phyloP scores from a whole-genome alignment of 2,888 invertebrate species.

The Drosophila emarginata region DNA sequence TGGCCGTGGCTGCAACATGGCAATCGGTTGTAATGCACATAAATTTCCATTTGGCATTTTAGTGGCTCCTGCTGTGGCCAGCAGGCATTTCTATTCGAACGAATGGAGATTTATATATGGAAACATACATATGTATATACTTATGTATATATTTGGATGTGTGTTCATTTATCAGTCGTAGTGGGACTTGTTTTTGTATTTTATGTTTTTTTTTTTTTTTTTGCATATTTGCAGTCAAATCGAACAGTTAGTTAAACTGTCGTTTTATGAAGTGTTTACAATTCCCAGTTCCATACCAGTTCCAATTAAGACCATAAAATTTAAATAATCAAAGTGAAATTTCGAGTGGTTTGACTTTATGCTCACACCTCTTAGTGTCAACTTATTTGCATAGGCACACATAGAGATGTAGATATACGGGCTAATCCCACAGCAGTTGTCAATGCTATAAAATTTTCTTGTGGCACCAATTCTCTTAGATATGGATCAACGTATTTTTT shows the following conservation, averaged over 20 bases:
- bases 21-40: slow-evolving; percentile 33
- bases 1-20: slow-evolving; percentile 34
- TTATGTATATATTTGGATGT: slow-evolving; percentile 35
- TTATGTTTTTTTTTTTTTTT: slow-evolving; percentile 26
- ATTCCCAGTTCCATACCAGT: background rate
- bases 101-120: slow-evolving; percentile 51
- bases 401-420: slow-evolving; percentile 39
- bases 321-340: background rate
- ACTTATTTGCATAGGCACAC: slow-evolving; percentile 1
- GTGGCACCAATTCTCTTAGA: slow-evolving; percentile 56
- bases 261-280: slow-evolving; percentile 33
- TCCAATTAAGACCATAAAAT: background rate
- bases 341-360: slow-evolving; percentile 15
- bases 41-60: slow-evolving; percentile 47
- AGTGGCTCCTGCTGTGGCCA: slow-evolving; percentile 29
- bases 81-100: slow-evolving; percentile 38
- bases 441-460: slow-evolving; percentile 24
- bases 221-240: slow-evolving; percentile 51
- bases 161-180: slow-evolving; percentile 41
- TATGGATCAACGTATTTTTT: slow-evolving; percentile 19
- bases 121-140: slow-evolving; percentile 20
- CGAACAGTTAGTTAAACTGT: slow-evolving; percentile 53
- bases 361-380: slow-evolving; percentile 2
- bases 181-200: slow-evolving; percentile 40
- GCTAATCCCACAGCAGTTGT: slow-evolving; percentile 42